These are phyloP conservation scores for Drosophila hamatofila DNA, from an alignment of 2,888 invertebrate species.

Conservation along the genomic window DNA sequence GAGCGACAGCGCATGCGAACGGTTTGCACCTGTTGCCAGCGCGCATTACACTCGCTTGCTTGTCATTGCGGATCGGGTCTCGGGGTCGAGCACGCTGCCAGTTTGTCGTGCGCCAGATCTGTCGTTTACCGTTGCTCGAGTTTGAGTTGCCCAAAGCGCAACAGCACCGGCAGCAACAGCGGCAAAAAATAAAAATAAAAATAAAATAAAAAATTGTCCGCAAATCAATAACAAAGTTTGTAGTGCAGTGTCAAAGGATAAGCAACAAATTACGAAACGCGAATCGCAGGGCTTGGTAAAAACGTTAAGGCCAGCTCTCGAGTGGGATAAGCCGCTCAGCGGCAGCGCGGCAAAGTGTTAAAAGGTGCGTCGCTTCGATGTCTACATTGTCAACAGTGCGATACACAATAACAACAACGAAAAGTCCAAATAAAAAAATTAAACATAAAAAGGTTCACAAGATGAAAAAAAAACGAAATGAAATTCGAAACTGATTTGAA, in stretches of 20 bases:
- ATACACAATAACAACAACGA: slow-evolving; percentile 36
- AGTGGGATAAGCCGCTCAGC: slow-evolving; percentile 44
- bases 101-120: slow-evolving; percentile 76
- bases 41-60: slow-evolving; percentile 28
- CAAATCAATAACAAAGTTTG: background rate
- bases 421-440: slow-evolving; percentile 22
- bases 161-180: slow-evolving; percentile 21
- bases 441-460: slow-evolving; percentile 36
- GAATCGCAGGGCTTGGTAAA: slow-evolving; percentile 21
- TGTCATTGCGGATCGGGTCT: slow-evolving; percentile 52
- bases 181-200: no score
- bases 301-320: slow-evolving; percentile 17
- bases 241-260: slow-evolving; percentile 47
- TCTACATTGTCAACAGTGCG: slow-evolving; percentile 71
- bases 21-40: slow-evolving; percentile 83
- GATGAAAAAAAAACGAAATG: slow-evolving; percentile 55
- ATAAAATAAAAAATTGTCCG: slow-evolving; percentile 15
- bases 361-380: slow-evolving; percentile 71
- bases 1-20: slow-evolving; percentile 84
- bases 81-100: slow-evolving; percentile 57
- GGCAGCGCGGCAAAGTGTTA: slow-evolving; percentile 50
- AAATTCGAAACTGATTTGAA: slow-evolving; percentile 68
- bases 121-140: slow-evolving; percentile 69
- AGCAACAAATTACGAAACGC: slow-evolving; percentile 11
- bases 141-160: slow-evolving; percentile 43